Base-by-base conservation (phyloP, 1,140 invertebrate genomes). In the Ridgeia piscesae region DNA sequence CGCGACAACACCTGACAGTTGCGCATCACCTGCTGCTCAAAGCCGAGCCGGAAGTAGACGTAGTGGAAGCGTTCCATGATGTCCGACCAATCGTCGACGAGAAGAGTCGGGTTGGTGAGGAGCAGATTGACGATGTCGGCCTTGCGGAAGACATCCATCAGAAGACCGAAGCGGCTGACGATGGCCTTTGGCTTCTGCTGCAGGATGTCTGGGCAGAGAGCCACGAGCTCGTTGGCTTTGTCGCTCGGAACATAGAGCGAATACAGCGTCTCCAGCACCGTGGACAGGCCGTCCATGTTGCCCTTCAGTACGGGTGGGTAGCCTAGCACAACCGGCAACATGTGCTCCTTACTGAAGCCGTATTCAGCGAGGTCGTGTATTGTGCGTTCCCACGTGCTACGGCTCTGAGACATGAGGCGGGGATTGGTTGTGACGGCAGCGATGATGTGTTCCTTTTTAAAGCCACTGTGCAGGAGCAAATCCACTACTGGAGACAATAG, bases 1-100 rank as follows among this genome's bases (percentile, higher is more conserved):
- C 94, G 93, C n/a, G 91, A 92, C 91, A 95, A 94, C 91, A 95
- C 92, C 58, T 93, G 89, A 14, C 94, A 93, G 91, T 93, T 93
- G 58, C 94, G 93, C 94, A 95, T 95, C 42, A 95, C 94, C 89
- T 93, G 91, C 58, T 95, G 94, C 9, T 94, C 93, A 11, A 95
- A 93, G 34, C 94, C 94, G 94, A 95, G 95, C 42, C 93, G 89
- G 58, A 92, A 90, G 93, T 93, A 94, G 33, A 95, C 94, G 93
- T 95, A 95, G 48, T 94, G 89, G 93, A 94, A 95, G 92, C 94
- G 94, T 34, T 94, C 92, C 34, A 92, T 89, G 34, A 95, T 93
- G 1, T 93, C 89, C 21, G 92, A 92, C 35, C 93, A 92, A 88
- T 94, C 93, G 27, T 93, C 94, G n/a, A 93, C 92, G n/a, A 95